Base-by-base conservation (phyloP, 2,888 invertebrate genomes). In the Trypoxylon attenuatum region DNA sequence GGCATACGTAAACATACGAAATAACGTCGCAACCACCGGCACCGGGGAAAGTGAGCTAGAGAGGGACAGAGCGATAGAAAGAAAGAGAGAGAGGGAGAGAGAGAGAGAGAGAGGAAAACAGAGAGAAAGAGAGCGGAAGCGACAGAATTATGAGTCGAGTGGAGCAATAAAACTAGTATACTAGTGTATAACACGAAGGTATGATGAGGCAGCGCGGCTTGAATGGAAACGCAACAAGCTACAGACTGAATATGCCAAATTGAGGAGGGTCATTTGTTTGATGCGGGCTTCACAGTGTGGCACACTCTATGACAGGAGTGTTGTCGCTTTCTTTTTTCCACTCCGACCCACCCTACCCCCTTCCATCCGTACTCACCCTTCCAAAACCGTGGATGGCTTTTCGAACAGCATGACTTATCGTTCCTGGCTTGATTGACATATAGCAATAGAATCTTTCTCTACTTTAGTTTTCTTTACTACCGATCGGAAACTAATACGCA, bases 161-260 rank as follows among this genome's bases (percentile, higher is more conserved):
- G 43, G 41, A 15, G 23, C 41, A 49, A 39, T 63, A 67, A 58
- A 56, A 50, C 55, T 53, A 45, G 58, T 42, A 49, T 52, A 33
- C 33, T 6, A 13, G 33, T 33, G 33, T 33, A 53, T 47, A 64
- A 59, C n/a, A 55, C 62, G 63, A 65, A 16, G 62, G 45, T 60
- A 67, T 67, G 73, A 77, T 74, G 73, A 78, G 71, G 61, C 65
- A 73, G 51, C 55, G 71, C 59, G 49, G 69, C 56, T 79, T 81
- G 78, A 82, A 81, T 80, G 80, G 74, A 65, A 75, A 82, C 76
- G 82, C 82, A 82, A 82, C 81, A 81, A 82, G 82, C 82, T 80
- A 73, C 62, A 45, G 67, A 73, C 54, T 72, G 78, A 78, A 81
- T 81, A 77, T 78, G 81, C 81, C 80, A 82, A 82, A 81, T 78